These are phyloP conservation scores for Proterorhinus semilunaris DNA, from an alignment of 2,113 vertebrate species.

Conservation along the genomic window DNA sequence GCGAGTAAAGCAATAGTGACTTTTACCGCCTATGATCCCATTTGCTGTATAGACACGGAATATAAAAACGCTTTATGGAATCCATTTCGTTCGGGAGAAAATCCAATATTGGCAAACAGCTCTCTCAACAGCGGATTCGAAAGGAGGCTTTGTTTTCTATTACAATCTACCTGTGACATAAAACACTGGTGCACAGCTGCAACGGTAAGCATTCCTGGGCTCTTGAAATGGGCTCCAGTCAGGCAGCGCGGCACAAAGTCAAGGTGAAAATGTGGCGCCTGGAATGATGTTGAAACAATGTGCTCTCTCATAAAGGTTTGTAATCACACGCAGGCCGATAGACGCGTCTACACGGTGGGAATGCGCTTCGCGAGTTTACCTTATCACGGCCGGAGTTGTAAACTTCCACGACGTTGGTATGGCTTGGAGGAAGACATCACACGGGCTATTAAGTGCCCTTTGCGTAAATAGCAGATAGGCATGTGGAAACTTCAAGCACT, in stretches of 20 bases:
- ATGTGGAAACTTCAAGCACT: no score
- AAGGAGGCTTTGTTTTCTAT: slow-evolving; percentile 50
- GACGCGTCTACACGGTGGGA: neutral
- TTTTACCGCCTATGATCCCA: slow-evolving; percentile 8
- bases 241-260: slow-evolving; percentile 33
- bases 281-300: slow-evolving; percentile 13
- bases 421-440: neutral
- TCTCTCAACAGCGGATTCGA: slow-evolving; percentile 19
- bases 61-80: slow-evolving; percentile 27
- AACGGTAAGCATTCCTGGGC: slow-evolving; percentile 49
- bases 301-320: slow-evolving; percentile 3
- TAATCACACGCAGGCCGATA: neutral
- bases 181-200: slow-evolving; percentile 38
- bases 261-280: slow-evolving; percentile 33
- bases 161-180: slow-evolving; percentile 19
- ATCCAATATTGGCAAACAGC: slow-evolving; percentile 42
- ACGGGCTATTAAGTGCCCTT: neutral
- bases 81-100: slow-evolving; percentile 21
- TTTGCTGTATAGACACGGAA: slow-evolving; percentile 3
- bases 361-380: neutral
- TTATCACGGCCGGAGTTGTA: neutral
- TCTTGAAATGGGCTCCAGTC: slow-evolving; percentile 42
- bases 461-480: no score
- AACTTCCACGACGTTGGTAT: neutral
- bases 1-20: neutral